These are phyloP conservation scores for Tanypteryx hageni DNA, from an alignment of 2,888 invertebrate genomes.

Conservation along the genomic window DNA sequence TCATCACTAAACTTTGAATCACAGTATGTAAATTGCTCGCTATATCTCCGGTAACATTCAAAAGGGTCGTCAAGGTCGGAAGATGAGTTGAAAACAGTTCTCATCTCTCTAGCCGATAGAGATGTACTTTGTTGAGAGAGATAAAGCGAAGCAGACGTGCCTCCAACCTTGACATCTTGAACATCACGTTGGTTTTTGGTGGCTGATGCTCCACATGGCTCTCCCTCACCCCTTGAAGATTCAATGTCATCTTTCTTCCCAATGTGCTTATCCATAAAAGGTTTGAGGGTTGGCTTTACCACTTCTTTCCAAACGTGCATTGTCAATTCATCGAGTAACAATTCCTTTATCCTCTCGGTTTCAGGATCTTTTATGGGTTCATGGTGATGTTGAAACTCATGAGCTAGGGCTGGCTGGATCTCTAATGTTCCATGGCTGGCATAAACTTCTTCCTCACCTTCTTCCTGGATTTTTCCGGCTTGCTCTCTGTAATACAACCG, in stretches of 20 bases:
- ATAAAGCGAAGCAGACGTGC: not conserved
- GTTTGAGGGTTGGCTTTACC: not conserved
- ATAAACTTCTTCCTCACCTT: constrained; percentile 25
- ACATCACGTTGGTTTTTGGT: not conserved
- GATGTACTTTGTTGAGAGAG: not conserved
- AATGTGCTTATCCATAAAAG: not conserved
- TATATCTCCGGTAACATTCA: constrained; percentile 2
- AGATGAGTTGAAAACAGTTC: not conserved
- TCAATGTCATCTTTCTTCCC: not conserved
- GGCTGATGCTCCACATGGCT: not conserved
- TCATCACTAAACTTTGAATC: not conserved
- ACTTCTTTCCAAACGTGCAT: constrained; percentile 54
- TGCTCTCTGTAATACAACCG: not conserved
- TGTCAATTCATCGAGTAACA: constrained; percentile 22
- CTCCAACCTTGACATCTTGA: not conserved
- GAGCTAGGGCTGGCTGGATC: not conserved
- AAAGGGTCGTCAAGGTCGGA: not conserved
- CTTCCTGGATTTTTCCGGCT: not conserved
- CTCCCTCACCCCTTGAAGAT: not conserved
- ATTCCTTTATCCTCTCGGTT: not conserved
- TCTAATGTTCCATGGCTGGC: constrained; percentile 41
- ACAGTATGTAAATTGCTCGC: constrained; percentile 34
- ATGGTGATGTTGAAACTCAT: not conserved
- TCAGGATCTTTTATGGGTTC: not conserved
- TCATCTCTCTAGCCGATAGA: constrained; percentile 8